These are phyloP conservation scores for Tetranychus piercei DNA, from an alignment of 2,888 invertebrate species.

Conservation along the genomic window DNA sequence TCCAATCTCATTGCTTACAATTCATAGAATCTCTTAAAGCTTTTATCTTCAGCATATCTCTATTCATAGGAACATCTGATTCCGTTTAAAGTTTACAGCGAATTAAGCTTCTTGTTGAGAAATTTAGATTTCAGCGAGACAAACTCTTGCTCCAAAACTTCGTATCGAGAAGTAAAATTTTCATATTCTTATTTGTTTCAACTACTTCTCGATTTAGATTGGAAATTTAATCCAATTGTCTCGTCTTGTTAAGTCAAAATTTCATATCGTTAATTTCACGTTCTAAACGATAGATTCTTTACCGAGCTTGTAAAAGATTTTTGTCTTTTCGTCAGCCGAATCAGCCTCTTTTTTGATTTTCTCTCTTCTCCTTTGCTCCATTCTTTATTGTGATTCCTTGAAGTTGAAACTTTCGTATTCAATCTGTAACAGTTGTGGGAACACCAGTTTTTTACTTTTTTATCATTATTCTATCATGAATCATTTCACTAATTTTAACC, in stretches of 20 bases:
- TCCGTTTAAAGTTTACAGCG: slow-evolving; percentile 46
- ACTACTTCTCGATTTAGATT: slow-evolving; percentile 49
- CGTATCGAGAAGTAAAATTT: slow-evolving; percentile 60
- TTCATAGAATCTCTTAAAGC: slow-evolving; percentile 41
- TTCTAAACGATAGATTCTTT: slow-evolving; percentile 26
- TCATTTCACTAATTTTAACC: no score
- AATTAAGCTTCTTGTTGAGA: slow-evolving; percentile 58
- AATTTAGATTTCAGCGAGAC: slow-evolving; percentile 61
- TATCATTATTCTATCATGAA: no score
- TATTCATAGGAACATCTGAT: slow-evolving; percentile 45
- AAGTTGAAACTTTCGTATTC: no score
- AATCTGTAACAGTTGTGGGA: no score
- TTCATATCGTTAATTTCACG: slow-evolving; percentile 24
- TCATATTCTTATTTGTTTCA: slow-evolving; percentile 54
- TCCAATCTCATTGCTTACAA: slow-evolving; percentile 47
- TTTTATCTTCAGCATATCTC: slow-evolving; percentile 46
- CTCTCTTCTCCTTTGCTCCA: slow-evolving; percentile 48
- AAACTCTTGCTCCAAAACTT: slow-evolving; percentile 62
- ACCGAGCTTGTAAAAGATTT: slow-evolving; percentile 27
- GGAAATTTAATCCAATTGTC: slow-evolving; percentile 28
- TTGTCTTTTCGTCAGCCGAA: slow-evolving; percentile 37
- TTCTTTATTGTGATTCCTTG: slow-evolving; percentile 31
- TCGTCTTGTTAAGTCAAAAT: slow-evolving; percentile 22
- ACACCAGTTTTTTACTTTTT: no score
- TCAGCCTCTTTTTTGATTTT: slow-evolving; percentile 48